Percentiles rank a stretch among this genome's conserved stretches.
Conservation (phyloP, 2,888 invertebrate genomes). For the Drosophila incognita region DNA sequence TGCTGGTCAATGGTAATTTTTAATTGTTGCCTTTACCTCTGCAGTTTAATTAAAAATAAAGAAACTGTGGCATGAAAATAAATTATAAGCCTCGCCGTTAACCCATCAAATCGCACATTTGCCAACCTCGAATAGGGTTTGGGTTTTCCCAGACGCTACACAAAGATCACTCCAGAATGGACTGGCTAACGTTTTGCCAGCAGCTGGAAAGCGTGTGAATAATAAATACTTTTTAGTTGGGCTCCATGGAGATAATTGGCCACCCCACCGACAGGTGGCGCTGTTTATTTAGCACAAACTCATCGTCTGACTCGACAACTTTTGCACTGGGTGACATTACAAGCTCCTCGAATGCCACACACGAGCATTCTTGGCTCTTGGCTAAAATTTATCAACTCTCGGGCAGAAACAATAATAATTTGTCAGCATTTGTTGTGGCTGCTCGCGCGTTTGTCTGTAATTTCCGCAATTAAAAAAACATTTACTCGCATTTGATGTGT, state of each 20-base stretch:
- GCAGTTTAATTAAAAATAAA: slow-evolving; percentile 57
- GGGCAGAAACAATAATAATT: slow-evolving; percentile 77
- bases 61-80: slow-evolving; percentile 39
- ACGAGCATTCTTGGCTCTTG: slow-evolving; percentile 70
- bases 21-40: slow-evolving; percentile 62
- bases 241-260: slow-evolving; percentile 43
- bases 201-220: slow-evolving; percentile 56
- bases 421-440: slow-evolving; percentile 64
- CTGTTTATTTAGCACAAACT: slow-evolving; percentile 63
- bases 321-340: slow-evolving; percentile 71
- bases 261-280: slow-evolving; percentile 32
- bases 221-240: slow-evolving; percentile 42
- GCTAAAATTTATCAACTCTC: slow-evolving; percentile 60
- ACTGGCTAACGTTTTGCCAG: slow-evolving; percentile 22
- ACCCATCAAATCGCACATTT: slow-evolving; percentile 42
- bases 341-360: slow-evolving; percentile 75
- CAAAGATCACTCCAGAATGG: neutral
- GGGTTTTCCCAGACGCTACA: neutral
- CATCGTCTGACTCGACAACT: slow-evolving; percentile 76
- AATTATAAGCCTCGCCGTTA: slow-evolving; percentile 44
- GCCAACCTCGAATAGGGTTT: slow-evolving; percentile 30
- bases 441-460: slow-evolving; percentile 76
- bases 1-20: slow-evolving; percentile 75
- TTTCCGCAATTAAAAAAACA: slow-evolving; percentile 85
- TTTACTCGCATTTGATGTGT: slow-evolving; percentile 79